Evolutionary conservation across 2,113 vertebrate genomes (phyloP), one percentile per base, ranked within the genome.

Genomic region (Antigone vipio): DNA sequence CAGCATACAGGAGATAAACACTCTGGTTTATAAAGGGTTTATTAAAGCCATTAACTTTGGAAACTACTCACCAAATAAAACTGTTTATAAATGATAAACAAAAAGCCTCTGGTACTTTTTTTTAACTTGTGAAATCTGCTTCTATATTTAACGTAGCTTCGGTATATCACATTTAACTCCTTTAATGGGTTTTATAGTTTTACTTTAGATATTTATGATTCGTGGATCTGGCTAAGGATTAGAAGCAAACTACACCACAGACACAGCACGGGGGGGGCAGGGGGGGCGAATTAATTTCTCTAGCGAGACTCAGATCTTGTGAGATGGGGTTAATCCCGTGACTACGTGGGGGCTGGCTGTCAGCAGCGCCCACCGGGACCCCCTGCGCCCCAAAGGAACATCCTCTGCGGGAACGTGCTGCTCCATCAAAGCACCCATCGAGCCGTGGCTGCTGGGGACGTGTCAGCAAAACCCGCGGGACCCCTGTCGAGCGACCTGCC

Each of bases 171-270:
- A 11, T 75, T 45, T 32, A 58, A 83, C 12, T 59, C 34, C n/a
- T 91, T 59, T 35, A 55, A 63, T 56, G 15, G 47, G 40, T 81
- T 93, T 52, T 38, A 22, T 63, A 8, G 34, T 88, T 85, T 73
- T 63, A 50, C 26, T 89, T 90, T 49, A 92, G 93, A 93, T 90
- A 91, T 92, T 97, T 88, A 89, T 92, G 87, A 85, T 89, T 85
- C 68, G 71, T 22, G 34, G 92, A 77, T 88, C 77, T 84, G 76
- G 59, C 64, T 93, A 79, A 95, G 77, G 85, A 88, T 74, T 63
- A 94, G 86, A 96, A 73, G 86, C 49, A 94, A 96, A 82, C 82
- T 82, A 53, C 73, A 94, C 79, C 96, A 95, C 40, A 94, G 83
- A 77, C 80, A 88, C 76, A 96, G 96, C 15, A 15, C 15, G 11